A percentile compares a stretch with the other conserved stretches of the same genome.
These are phyloP conservation scores for Unio delphinus DNA, from an alignment of 2,888 invertebrate genomes.

Conservation along the genomic window DNA sequence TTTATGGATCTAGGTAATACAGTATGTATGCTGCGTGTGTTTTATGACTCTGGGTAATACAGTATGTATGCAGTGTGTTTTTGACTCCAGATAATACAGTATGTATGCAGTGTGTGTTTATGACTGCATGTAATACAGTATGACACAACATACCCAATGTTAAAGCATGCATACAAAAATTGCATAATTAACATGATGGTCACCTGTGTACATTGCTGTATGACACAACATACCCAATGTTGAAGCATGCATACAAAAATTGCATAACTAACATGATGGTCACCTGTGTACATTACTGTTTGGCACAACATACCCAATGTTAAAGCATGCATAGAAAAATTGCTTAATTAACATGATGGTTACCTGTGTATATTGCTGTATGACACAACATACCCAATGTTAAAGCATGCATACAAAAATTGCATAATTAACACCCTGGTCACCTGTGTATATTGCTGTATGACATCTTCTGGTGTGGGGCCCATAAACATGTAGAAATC, in stretches of 20 bases:
- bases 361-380: conserved; percentile 69
- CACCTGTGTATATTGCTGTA: conserved; percentile 69
- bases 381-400: conserved; percentile 54
- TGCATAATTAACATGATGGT: neutral
- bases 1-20: too few species aligned
- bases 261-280: neutral
- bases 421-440: neutral
- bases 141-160: conserved; percentile 54
- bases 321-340: too few species aligned
- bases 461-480: conserved; percentile 78
- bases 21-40: too few species aligned
- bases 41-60: too few species aligned
- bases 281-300: conserved; percentile 69
- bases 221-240: conserved; percentile 54
- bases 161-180: too few species aligned
- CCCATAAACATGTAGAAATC: conserved; percentile 86
- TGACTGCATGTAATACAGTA: conserved; percentile 66
- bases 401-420: too few species aligned
- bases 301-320: conserved; percentile 54
- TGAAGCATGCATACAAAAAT: too few species aligned
- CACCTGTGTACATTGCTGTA: conserved; percentile 68
- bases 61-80: too few species aligned
- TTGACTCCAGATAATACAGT: too few species aligned
- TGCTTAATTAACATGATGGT: neutral
- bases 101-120: too few species aligned